Percentiles rank a stretch among this genome's conserved stretches.
Evolutionary conservation across 2,113 vertebrate species (phyloP).

Genomic region (Spilogale gracilis): DNA sequence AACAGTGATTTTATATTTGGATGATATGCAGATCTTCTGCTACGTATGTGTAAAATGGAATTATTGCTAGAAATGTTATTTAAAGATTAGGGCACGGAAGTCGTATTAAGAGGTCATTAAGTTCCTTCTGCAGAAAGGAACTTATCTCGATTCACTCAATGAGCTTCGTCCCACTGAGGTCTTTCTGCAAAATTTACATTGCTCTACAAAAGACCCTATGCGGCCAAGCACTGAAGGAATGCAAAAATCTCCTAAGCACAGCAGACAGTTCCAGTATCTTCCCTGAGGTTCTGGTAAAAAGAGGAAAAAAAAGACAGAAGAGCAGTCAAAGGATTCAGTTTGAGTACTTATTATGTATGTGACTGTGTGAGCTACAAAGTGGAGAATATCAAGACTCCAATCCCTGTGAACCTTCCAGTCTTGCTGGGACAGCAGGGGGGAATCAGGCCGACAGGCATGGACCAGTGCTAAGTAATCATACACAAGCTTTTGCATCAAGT

Average conservation of each 20-base stretch:
- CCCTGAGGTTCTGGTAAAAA: background rate
- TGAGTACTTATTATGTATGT: fast-evolving
- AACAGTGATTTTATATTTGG: background rate
- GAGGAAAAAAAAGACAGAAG: too few species aligned
- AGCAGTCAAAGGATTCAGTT: background rate
- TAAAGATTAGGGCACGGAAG: slow-evolving; percentile 18
- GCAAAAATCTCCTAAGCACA: background rate
- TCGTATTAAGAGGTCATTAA: slow-evolving; percentile 31
- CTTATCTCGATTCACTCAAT: background rate
- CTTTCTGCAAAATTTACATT: slow-evolving; percentile 24
- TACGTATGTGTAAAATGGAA: background rate
- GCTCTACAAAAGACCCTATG: background rate
- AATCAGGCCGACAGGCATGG: fast-evolving
- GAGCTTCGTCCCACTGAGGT: background rate
- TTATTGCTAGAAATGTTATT: background rate
- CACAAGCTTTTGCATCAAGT: fast-evolving
- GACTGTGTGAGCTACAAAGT: fast-evolving
- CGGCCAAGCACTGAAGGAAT: background rate
- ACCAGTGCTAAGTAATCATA: fast-evolving
- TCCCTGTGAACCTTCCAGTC: fast-evolving
- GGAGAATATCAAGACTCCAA: too few species aligned
- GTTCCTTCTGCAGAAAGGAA: background rate
- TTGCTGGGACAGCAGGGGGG: fast-evolving
- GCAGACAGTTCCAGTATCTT: background rate
- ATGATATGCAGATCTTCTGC: background rate